These are phyloP conservation scores for Mimas tiliae DNA, from an alignment of 2,888 invertebrate genomes.

Conservation along the genomic window DNA sequence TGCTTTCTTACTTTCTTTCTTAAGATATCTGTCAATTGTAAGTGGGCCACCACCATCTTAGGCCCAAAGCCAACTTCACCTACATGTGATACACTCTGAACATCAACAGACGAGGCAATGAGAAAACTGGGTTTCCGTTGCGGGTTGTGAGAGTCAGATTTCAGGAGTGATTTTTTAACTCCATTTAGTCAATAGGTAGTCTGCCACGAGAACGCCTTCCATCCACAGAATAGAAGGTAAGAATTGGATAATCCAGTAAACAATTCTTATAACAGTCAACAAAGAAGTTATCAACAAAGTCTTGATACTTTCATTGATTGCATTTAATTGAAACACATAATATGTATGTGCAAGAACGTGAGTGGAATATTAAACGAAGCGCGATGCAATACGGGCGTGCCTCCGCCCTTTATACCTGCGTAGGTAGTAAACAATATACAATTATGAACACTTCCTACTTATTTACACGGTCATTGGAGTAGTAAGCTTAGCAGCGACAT, in stretches of 20 bases:
- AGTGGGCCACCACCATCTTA: too few relatives aligned
- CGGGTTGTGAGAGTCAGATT: too few relatives aligned
- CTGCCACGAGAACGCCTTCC: background rate
- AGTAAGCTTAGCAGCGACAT: background rate
- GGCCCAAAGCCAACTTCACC: too few relatives aligned
- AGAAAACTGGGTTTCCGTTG: too few relatives aligned
- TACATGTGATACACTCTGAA: too few relatives aligned
- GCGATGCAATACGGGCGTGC: background rate
- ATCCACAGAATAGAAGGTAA: too few relatives aligned
- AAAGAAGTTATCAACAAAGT: background rate
- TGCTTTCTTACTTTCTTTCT: too few relatives aligned
- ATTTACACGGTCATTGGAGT: background rate
- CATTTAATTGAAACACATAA: background rate
- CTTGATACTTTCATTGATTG: background rate
- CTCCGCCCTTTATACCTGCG: slow-evolving; percentile 9
- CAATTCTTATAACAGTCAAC: background rate
- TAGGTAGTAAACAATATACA: background rate
- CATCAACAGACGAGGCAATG: too few relatives aligned
- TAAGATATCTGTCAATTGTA: too few relatives aligned
- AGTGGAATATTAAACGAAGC: slow-evolving; percentile 3
- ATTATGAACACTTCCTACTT: slow-evolving; percentile 6
- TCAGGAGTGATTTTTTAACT: background rate
- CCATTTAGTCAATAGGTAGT: background rate
- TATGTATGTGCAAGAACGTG: background rate
- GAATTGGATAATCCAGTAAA: background rate